phyloP scores from a whole-genome alignment of 2,888 invertebrate genomes.

The Patella pellucida region DNA sequence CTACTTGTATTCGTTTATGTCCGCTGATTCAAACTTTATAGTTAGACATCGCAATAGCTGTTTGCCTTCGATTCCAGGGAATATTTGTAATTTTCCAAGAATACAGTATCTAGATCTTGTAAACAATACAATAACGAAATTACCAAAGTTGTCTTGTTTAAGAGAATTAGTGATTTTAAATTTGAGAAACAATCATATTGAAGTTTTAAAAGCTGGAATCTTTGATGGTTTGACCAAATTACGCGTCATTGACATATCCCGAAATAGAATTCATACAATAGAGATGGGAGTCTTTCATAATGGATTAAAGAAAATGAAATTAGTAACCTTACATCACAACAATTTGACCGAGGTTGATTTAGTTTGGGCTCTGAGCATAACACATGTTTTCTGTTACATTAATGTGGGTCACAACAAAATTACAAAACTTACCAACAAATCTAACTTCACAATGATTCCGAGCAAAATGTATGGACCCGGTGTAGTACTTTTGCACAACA shows the following conservation, averaged over 20 bases:
- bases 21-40: no score
- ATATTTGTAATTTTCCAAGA: constrained; percentile 4
- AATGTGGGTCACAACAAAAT: neutral
- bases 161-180: neutral
- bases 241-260: neutral
- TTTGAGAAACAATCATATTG: neutral
- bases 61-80: neutral
- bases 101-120: neutral
- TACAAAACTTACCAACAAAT: neutral
- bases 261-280: neutral
- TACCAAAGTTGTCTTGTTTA: constrained; percentile 6
- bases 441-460: neutral
- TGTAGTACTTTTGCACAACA: neutral
- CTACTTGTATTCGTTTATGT: no score
- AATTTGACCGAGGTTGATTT: neutral
- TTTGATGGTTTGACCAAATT: neutral
- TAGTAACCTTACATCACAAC: neutral
- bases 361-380: neutral
- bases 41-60: neutral
- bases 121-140: neutral
- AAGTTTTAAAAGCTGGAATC: neutral
- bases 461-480: neutral
- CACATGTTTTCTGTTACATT: neutral
- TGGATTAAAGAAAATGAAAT: neutral
- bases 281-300: neutral